Evolutionary conservation across 2,797 vertebrate species (phyloP).

Genomic region (Sebastes umbrosus): DNA sequence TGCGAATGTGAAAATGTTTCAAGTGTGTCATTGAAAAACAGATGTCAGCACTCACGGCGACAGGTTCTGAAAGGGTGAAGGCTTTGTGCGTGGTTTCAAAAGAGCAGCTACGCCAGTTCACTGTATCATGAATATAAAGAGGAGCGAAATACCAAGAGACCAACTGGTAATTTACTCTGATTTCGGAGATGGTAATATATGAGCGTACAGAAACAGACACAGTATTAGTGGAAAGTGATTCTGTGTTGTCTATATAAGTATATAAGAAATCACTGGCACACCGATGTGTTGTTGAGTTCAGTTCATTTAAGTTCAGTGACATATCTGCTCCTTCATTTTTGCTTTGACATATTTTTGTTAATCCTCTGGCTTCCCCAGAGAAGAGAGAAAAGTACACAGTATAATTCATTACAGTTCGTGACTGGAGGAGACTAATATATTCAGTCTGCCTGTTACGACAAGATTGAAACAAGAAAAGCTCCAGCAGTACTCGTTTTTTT

Average conservation of each 20-base stretch:
- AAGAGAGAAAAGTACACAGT: slow-evolving; percentile 12
- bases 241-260: not conserved
- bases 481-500: not conserved
- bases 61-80: not conserved
- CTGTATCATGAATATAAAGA: not conserved
- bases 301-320: not conserved
- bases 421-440: slow-evolving; percentile 28
- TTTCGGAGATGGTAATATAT: not conserved
- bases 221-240: not conserved
- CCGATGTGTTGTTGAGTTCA: not conserved
- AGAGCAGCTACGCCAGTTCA: not conserved
- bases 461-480: slow-evolving; percentile 45
- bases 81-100: not conserved
- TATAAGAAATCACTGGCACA: not conserved
- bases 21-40: slow-evolving; percentile 16
- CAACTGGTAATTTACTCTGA: not conserved
- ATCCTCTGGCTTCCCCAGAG: not conserved
- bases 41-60: not conserved
- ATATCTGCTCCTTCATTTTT: not conserved
- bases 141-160: not conserved
- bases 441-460: slow-evolving; percentile 12
- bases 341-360: slow-evolving; percentile 26
- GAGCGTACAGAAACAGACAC: not conserved
- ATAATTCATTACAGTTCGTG: slow-evolving; percentile 37
- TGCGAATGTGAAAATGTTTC: not conserved